Evolutionary conservation across 2,113 vertebrate genomes (phyloP), one percentile per base, ranked within the genome.

Genomic region (Scophthalmus maximus): DNA sequence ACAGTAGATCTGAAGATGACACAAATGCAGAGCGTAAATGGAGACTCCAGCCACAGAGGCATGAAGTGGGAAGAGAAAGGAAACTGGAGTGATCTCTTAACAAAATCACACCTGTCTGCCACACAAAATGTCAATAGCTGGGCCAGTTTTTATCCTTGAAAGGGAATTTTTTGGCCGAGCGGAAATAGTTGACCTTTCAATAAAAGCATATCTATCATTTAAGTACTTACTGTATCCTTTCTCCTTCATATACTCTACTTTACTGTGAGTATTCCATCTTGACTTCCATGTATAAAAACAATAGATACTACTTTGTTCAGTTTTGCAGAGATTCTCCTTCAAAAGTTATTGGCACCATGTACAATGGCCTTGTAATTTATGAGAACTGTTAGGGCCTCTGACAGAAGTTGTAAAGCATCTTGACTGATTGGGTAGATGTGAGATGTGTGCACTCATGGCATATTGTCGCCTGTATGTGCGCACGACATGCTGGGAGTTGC

Each of bases 381-480:
- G 89, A 81, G 70, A 79, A 81, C 88, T 89, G 88, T 89, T 92
- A 90, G 75, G 76, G 68, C 79, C 79, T 68, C 63, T 87, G 89
- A 86, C 90, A 92, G 87, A 89, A 87, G 91, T 86, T 88, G 87
- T 92, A 92, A 93, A 94, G 88, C 84, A 92, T 87, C 73, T 68
- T 92, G 91, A 93, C 90, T 91, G 87, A 92, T 91, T 84, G 86
- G 84, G 79, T 42, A 73, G 87, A 87, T 87, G 74, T 83, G 77
- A 88, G 88, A 87, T 85, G 88, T 88, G 86, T 87, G 81, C 87
- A 89, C 86, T 88, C 87, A 83, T 81, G 87, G 85, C 84, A 82
- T 89, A 89, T 86, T 88, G 85, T 85, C 70, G 80, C 77, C 79
- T 72, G 72, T 68, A 83, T 79, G 81, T 65, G 85, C 20, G 76